Percentiles rank a stretch among this genome's conserved stretches.
phyloP scores from a whole-genome alignment of 2,888 invertebrate genomes.

The Phalangium opilio region DNA sequence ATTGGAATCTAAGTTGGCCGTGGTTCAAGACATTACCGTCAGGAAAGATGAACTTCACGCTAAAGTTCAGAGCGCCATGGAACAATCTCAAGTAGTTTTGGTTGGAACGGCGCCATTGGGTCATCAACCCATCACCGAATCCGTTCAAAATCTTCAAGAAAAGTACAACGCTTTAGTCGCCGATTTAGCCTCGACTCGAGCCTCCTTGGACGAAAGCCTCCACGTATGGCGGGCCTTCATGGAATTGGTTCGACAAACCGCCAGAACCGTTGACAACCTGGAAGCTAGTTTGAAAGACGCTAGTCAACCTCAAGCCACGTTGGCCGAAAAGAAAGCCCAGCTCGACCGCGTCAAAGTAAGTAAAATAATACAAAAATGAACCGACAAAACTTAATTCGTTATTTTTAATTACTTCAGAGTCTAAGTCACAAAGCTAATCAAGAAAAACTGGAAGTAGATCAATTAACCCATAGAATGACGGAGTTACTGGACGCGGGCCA shows the following conservation, averaged over 20 bases:
- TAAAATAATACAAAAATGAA: constrained; percentile 16
- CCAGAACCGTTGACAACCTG: constrained; percentile 63
- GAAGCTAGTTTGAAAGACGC: constrained; percentile 57
- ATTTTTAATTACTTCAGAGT: constrained; percentile 31
- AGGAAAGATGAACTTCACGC: constrained; percentile 72
- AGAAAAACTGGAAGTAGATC: constrained; percentile 77
- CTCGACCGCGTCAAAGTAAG: constrained; percentile 56
- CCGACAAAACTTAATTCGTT: background rate
- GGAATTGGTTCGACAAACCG: constrained; percentile 69
- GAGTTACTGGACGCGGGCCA: constrained; percentile 75
- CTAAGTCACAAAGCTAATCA: constrained; percentile 75
- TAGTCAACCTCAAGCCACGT: constrained; percentile 56
- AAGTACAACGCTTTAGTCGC: constrained; percentile 76
- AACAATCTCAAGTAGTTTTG: constrained; percentile 73
- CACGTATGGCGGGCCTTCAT: constrained; percentile 80
- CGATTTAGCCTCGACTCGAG: constrained; percentile 78
- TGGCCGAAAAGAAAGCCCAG: constrained; percentile 71
- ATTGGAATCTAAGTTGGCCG: constrained; percentile 64
- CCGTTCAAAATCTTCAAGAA: constrained; percentile 65
- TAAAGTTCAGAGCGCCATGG: constrained; percentile 73
- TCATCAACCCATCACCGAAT: constrained; percentile 68
- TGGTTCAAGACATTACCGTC: constrained; percentile 39
- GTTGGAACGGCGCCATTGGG: constrained; percentile 80
- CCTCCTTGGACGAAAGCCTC: constrained; percentile 69
- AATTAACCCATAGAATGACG: constrained; percentile 60